Percentiles rank a stretch among this genome's conserved stretches.
Conservation (phyloP, 2,888 invertebrate species). For the Drosophila recens region DNA sequence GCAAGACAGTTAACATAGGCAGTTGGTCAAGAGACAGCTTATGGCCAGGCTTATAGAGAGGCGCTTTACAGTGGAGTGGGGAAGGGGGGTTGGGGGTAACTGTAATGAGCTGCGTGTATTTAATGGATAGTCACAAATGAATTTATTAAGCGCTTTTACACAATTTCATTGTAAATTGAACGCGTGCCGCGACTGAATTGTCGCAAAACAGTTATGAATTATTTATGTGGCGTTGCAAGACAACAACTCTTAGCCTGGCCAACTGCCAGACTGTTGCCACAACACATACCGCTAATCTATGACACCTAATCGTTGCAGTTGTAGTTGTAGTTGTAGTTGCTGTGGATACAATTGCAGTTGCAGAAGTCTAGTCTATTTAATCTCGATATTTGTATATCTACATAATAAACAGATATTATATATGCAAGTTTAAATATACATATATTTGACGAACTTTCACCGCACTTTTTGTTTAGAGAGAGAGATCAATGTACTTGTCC, state of each 20-base stretch:
- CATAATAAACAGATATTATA: not conserved
- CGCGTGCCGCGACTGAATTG: slow-evolving; percentile 81
- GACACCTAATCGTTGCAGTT: slow-evolving; percentile 61
- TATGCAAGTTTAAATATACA: slow-evolving; percentile 3
- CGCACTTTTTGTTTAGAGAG: slow-evolving; percentile 41
- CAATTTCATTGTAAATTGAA: slow-evolving; percentile 78
- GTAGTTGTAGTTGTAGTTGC: not conserved
- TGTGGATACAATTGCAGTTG: slow-evolving; percentile 31
- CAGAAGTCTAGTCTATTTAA: slow-evolving; percentile 22
- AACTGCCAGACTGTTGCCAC: slow-evolving; percentile 25
- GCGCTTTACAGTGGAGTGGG: not conserved
- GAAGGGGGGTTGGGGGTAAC: not conserved
- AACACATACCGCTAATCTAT: slow-evolving; percentile 47
- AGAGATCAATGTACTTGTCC: slow-evolving; percentile 63
- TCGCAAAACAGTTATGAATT: slow-evolving; percentile 83
- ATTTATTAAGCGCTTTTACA: slow-evolving; percentile 80
- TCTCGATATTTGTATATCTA: slow-evolving; percentile 10
- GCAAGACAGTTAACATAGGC: slow-evolving; percentile 27
- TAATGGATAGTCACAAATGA: slow-evolving; percentile 74
- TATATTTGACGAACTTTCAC: slow-evolving; percentile 61
- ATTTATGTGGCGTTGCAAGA: slow-evolving; percentile 69
- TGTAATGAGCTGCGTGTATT: slow-evolving; percentile 73
- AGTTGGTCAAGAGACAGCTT: slow-evolving; percentile 19
- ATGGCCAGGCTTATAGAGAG: not conserved
- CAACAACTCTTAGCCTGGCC: not conserved